A percentile compares a stretch with the other conserved stretches of the same genome.
phyloP scores from a whole-genome alignment of 2,113 vertebrate genomes.

The Mastomys coucha region DNA sequence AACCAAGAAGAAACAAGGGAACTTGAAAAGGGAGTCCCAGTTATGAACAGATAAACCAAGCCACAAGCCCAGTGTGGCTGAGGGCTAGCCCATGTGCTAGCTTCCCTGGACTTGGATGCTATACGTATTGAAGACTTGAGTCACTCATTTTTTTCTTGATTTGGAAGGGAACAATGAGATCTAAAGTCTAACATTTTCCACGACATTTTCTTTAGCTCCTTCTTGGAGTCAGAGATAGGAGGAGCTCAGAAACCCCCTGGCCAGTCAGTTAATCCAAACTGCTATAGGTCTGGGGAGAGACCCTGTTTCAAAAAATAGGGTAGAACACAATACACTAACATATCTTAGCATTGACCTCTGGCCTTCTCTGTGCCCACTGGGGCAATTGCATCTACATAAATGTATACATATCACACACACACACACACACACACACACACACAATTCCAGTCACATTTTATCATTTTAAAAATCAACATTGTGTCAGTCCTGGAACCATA shows the following conservation, averaged over 20 bases:
- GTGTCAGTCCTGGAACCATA: background rate
- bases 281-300: no score
- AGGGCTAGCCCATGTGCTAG: background rate
- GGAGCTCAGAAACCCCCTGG: background rate
- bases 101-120: background rate
- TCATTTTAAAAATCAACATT: background rate
- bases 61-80: background rate
- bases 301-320: background rate
- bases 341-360: background rate
- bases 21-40: background rate
- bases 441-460: background rate
- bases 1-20: background rate
- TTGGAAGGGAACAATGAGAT: background rate
- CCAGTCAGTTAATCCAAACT: background rate
- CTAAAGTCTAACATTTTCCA: background rate
- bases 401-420: background rate
- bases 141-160: background rate
- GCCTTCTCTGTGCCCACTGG: background rate
- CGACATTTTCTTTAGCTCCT: background rate
- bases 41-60: background rate
- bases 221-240: background rate
- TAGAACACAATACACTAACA: background rate
- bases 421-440: background rate
- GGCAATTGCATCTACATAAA: background rate
- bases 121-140: background rate